Conservation (phyloP, 53 echinoderm and acorn worm species). For the Henricia sp. region DNA sequence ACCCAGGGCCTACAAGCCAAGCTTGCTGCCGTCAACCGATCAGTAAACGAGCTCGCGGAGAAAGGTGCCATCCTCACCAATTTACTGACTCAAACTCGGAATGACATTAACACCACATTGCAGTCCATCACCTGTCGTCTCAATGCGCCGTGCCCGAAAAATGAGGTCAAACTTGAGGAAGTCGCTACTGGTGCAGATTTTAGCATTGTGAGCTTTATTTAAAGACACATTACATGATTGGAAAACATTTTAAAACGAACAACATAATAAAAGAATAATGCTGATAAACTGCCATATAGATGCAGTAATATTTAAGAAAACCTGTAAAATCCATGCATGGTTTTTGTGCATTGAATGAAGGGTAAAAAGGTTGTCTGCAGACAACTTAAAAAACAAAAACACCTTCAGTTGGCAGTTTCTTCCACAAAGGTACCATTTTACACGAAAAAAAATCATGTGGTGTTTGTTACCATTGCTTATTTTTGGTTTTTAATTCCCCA, state of each 20-base stretch:
- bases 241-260: too few relatives aligned
- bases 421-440: too few relatives aligned
- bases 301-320: too few relatives aligned
- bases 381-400: too few relatives aligned
- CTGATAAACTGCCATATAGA: too few relatives aligned
- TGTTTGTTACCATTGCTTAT: neutral
- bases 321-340: too few relatives aligned
- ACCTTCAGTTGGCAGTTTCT: too few relatives aligned
- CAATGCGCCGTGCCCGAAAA: neutral
- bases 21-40: conserved; percentile 27
- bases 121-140: conserved; percentile 3
- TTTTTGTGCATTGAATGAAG: too few relatives aligned
- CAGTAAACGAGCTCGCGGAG: neutral
- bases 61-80: conserved; percentile 10
- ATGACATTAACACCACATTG: conserved; percentile 36
- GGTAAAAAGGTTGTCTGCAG: too few relatives aligned
- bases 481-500: neutral
- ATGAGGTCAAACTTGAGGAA: neutral
- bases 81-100: conserved; percentile 11
- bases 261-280: too few relatives aligned
- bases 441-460: neutral
- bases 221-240: too few relatives aligned
- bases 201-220: conserved; percentile 52
- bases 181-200: conserved; percentile 47
- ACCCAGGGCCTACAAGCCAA: conserved; percentile 16